Conservation (phyloP, 1,140 invertebrate species). For the Brachionus manjavacas region DNA sequence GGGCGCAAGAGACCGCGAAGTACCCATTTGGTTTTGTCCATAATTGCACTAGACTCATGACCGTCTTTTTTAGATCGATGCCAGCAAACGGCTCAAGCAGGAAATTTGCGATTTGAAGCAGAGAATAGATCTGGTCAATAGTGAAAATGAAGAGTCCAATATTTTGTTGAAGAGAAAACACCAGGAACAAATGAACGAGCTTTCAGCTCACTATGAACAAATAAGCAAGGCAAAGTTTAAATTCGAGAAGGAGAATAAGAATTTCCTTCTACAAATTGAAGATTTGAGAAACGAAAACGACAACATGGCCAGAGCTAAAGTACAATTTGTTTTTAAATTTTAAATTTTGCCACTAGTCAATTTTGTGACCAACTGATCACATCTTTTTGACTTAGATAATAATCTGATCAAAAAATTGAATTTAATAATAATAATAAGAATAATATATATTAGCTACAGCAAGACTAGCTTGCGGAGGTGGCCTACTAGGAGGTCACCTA, state of each 20-base stretch:
- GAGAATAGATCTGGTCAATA: background rate
- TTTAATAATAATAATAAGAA: too few species aligned
- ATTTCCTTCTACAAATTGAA: constrained; percentile 37
- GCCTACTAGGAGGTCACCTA: too few species aligned
- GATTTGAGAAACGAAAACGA: constrained; percentile 30
- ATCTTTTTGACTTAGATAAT: background rate
- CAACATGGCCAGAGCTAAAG: constrained; percentile 10
- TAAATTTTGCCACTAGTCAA: background rate
- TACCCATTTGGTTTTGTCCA: background rate
- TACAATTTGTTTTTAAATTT: background rate
- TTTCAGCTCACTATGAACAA: constrained; percentile 31
- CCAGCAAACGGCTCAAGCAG: constrained; percentile 2
- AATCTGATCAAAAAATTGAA: too few species aligned
- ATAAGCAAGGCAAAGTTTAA: background rate
- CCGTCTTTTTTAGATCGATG: constrained; percentile 19
- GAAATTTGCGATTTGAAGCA: constrained; percentile 30
- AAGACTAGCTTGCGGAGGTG: too few species aligned
- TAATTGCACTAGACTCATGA: background rate
- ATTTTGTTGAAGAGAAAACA: background rate
- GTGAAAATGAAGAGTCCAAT: constrained; percentile 37
- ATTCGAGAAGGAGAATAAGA: constrained; percentile 41
- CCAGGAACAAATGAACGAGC: constrained; percentile 37
- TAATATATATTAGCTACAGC: too few species aligned
- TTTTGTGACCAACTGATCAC: background rate
- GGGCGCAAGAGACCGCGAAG: constrained; percentile 13